A percentile compares a stretch with the other conserved stretches of the same genome.
phyloP scores from a whole-genome alignment of 2,113 vertebrate genomes.

The Alaudala cheleensis region DNA sequence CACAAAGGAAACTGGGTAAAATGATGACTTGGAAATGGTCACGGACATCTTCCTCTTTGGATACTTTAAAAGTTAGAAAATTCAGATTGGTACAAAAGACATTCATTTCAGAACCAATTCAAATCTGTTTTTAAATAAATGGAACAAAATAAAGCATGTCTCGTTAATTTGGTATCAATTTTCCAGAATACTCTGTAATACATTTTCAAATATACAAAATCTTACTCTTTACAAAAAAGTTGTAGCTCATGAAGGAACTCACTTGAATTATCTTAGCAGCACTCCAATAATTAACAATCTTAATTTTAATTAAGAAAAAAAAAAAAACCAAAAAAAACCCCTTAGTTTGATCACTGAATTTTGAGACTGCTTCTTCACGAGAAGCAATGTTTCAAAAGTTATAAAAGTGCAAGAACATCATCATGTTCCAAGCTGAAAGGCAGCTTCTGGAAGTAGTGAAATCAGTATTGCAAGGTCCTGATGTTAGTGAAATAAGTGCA shows the following conservation, averaged over 20 bases:
- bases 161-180: conserved; percentile 42
- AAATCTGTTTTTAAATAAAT: conserved; percentile 30
- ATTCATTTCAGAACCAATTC: conserved; percentile 39
- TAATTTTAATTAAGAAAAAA: background rate
- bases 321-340: background rate
- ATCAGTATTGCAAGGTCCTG: conserved; percentile 11
- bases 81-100: conserved; percentile 49
- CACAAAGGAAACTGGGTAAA: conserved; percentile 23
- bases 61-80: conserved; percentile 56
- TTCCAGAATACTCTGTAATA: conserved; percentile 50
- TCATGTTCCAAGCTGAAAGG: conserved; percentile 39
- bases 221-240: conserved; percentile 45
- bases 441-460: conserved; percentile 13
- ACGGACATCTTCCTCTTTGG: conserved; percentile 38
- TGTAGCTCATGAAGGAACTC: conserved; percentile 32
- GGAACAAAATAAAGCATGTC: conserved; percentile 47
- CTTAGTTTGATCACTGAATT: conserved; percentile 34
- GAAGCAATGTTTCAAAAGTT: conserved; percentile 44
- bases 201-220: conserved; percentile 58
- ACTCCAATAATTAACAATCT: conserved; percentile 13
- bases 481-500: background rate
- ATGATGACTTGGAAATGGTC: conserved; percentile 35
- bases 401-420: conserved; percentile 46
- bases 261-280: conserved; percentile 29
- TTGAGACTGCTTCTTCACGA: conserved; percentile 40